phyloP scores from a whole-genome alignment of 2,113 vertebrate species.

The Paramormyrops kingsleyae region DNA sequence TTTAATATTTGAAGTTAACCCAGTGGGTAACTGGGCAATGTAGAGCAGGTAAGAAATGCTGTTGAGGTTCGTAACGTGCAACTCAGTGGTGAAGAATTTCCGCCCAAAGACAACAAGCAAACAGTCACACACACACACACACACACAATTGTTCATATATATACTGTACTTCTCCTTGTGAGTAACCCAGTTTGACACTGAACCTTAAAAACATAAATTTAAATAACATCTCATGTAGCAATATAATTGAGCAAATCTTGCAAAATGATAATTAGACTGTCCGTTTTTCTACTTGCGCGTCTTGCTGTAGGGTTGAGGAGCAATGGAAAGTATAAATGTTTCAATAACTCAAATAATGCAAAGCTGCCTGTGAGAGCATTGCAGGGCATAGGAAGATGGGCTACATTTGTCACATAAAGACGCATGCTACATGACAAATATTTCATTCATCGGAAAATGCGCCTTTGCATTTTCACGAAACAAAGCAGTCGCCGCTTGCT shows the following conservation, averaged over 20 bases:
- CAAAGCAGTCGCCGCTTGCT: neutral
- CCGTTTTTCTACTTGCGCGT: neutral
- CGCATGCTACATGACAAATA: constrained; percentile 15
- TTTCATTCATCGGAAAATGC: constrained; percentile 18
- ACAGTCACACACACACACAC: neutral
- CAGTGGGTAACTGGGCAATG: neutral
- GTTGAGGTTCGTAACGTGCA: neutral
- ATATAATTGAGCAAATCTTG: neutral
- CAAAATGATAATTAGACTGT: neutral
- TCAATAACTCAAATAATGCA: constrained; percentile 21
- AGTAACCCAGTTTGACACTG: neutral
- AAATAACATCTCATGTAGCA: neutral
- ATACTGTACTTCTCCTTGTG: neutral
- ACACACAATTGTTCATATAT: neutral
- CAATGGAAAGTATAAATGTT: constrained; percentile 25
- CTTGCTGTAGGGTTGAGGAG: neutral
- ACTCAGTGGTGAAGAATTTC: neutral
- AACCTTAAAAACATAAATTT: neutral
- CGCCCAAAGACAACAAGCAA: neutral
- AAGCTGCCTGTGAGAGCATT: constrained; percentile 11
- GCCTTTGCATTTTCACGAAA: constrained; percentile 22
- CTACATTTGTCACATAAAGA: constrained; percentile 22
- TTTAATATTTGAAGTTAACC: neutral
- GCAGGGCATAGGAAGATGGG: constrained; percentile 19
- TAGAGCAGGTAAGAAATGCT: neutral